phyloP scores from a whole-genome alignment of 1,140 invertebrate species.

The Dryas iulia region DNA sequence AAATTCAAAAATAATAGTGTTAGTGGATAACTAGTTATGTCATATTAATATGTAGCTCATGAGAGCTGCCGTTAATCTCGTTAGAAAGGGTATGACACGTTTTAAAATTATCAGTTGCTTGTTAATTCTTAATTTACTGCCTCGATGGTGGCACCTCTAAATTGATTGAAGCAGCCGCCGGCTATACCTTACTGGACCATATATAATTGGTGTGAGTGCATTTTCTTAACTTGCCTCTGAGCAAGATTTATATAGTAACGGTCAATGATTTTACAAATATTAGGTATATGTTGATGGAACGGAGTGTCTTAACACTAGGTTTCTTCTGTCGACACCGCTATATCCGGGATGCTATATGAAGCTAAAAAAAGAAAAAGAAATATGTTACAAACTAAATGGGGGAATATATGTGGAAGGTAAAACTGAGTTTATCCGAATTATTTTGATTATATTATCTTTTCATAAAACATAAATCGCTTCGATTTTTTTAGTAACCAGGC shows the following conservation, averaged over 20 bases:
- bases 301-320: too few species aligned
- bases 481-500: too few species aligned
- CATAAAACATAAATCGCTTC: too few species aligned
- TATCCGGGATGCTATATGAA: too few species aligned
- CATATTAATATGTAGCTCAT: constrained; percentile 8
- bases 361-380: too few species aligned
- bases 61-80: constrained; percentile 36
- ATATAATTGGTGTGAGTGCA: constrained; percentile 14
- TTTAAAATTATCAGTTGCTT: constrained; percentile 76
- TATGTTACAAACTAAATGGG: too few species aligned
- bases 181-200: constrained; percentile 62
- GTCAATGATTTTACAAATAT: too few species aligned
- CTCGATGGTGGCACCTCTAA: constrained; percentile 64
- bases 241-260: not conserved
- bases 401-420: too few species aligned
- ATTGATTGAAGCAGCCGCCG: constrained; percentile 58
- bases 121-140: constrained; percentile 78
- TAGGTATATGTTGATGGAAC: too few species aligned
- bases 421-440: too few species aligned
- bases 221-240: constrained; percentile 7
- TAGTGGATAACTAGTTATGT: not conserved
- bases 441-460: too few species aligned
- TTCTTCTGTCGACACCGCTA: too few species aligned
- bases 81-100: constrained; percentile 69
- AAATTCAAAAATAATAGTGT: not conserved